Conservation (phyloP, 1,140 invertebrate species). For the Diabrotica virgifera region DNA sequence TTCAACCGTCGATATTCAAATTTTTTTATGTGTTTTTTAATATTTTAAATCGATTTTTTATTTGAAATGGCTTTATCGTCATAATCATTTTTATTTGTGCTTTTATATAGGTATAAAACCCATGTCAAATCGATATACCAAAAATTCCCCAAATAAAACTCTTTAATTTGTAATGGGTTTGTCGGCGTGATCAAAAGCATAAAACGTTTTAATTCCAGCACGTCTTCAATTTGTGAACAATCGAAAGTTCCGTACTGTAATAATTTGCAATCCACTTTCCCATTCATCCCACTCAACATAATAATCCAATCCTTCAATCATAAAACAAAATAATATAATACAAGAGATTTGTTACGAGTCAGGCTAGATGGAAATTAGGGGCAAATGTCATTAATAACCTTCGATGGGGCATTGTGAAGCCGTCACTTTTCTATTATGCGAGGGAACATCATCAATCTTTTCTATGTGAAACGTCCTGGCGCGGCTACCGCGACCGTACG, state of each 20-base stretch:
- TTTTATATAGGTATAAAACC: too few relatives aligned
- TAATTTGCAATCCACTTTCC: conserved; percentile 6
- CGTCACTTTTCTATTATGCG: conserved; percentile 35
- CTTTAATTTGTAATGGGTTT: too few relatives aligned
- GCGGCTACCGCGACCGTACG: conserved; percentile 29
- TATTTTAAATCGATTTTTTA: too few relatives aligned
- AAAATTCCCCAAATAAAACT: too few relatives aligned
- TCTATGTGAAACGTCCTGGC: conserved; percentile 26
- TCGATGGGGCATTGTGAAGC: conserved; percentile 27
- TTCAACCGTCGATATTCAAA: too few relatives aligned
- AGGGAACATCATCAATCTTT: conserved; percentile 33
- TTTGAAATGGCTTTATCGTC: too few relatives aligned
- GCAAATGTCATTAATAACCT: conserved; percentile 35
- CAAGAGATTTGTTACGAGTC: conserved; percentile 31
- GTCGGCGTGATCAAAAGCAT: too few relatives aligned
- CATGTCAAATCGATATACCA: too few relatives aligned
- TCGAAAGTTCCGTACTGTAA: not conserved
- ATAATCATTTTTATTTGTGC: too few relatives aligned
- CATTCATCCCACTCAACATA: conserved; percentile 8
- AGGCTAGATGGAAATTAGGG: conserved; percentile 33
- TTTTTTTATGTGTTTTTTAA: too few relatives aligned
- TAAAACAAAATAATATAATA: conserved; percentile 22
- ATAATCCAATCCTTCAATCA: conserved; percentile 12
- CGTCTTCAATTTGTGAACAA: not conserved
- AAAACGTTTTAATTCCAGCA: not conserved